phyloP scores from a whole-genome alignment of 2,888 invertebrate species.

The Tenodera sinensis region DNA sequence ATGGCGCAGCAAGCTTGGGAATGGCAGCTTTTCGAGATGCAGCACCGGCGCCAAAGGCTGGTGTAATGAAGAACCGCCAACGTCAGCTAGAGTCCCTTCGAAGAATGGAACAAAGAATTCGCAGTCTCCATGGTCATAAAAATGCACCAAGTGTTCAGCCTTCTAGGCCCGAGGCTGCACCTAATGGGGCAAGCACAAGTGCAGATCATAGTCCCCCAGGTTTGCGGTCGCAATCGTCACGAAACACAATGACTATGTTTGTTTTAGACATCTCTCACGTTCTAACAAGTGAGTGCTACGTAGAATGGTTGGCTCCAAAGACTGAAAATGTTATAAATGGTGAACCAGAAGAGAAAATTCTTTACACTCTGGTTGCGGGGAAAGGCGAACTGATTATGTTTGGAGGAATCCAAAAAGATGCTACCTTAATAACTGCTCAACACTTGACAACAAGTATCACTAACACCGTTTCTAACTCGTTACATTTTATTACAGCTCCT shows the following conservation, averaged over 20 bases:
- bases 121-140: constrained; percentile 38
- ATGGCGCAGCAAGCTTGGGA: constrained; percentile 18
- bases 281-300: constrained; percentile 59
- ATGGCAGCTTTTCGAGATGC: constrained; percentile 30
- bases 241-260: constrained; percentile 75
- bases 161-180: background rate
- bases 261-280: constrained; percentile 78
- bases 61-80: constrained; percentile 50
- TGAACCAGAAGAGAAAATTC: constrained; percentile 83
- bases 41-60: background rate
- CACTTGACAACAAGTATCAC: constrained; percentile 47
- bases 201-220: background rate
- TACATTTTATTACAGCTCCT: constrained; percentile 72
- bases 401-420: constrained; percentile 89
- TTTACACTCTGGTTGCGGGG: constrained; percentile 85
- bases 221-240: background rate
- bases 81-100: constrained; percentile 60
- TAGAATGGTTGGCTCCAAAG: constrained; percentile 68
- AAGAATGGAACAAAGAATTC: constrained; percentile 61
- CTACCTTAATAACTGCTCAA: constrained; percentile 43
- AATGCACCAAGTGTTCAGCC: background rate
- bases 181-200: background rate
- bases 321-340: constrained; percentile 56
- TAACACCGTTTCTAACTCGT: constrained; percentile 71
- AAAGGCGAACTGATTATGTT: constrained; percentile 92